Base-by-base conservation (phyloP, 2,888 invertebrate species). In the Cryptocephalus moraei region DNA sequence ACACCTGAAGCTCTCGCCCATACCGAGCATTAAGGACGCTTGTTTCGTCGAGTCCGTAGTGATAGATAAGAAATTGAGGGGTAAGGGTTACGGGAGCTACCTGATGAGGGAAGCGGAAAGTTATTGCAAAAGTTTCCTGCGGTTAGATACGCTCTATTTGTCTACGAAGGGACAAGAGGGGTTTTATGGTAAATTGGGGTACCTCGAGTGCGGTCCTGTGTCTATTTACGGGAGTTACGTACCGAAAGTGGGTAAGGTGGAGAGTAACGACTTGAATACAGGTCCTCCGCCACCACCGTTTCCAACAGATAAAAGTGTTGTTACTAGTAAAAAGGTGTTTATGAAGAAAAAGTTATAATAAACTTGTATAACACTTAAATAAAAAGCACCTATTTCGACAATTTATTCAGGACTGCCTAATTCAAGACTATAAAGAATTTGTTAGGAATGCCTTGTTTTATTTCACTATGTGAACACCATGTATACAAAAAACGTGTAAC, bases 41-140 rank as follows among this genome's bases (percentile, higher is more conserved):
- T 87, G 88, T 69, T 86, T 87, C 63, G 74, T 91, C 46, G 88
- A 90, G 74, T 84, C 88, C 38, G 89, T 91, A 56, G 83, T 91
- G 11, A 88, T 91, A 62, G 78, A 78, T 55, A 80, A 78, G 67
- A 69, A 72, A 12, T 75, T 80, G 61, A 76, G 91, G 55, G 86
- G 87, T 9, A 79, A 81, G 68, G 89, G 86, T 56, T 75, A 86
- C 53, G 91, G 91, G 13, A 84, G 82, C 58, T 75, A 78, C 61
- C 72, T 91, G 36, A 84, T 91, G 83, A 75, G 72, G 49, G 77
- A 80, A 63, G 78, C 82, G 8, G 90, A 91, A 72, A 77, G 83
- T 53, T 87, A 87, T 65, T 83, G 84, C 61, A 80, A 75, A 54
- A 71, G 72, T 49, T 72, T 73, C 51, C 74, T 84, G 52, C 73